These are phyloP conservation scores for Globia sparganii DNA, from an alignment of 2,888 invertebrate genomes.

Conservation along the genomic window DNA sequence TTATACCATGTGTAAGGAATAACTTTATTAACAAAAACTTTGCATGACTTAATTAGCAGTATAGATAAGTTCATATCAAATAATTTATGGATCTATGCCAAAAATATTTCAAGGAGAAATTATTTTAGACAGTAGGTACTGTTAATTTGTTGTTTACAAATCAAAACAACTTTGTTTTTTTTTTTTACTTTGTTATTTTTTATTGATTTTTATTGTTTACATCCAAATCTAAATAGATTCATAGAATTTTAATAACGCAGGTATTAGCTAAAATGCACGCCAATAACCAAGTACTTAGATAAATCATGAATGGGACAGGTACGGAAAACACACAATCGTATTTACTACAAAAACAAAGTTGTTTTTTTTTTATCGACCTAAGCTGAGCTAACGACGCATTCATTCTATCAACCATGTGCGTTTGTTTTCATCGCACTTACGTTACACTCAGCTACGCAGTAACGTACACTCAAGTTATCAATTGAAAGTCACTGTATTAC, in stretches of 20 bases:
- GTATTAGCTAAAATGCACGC: neutral
- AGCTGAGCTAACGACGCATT: slow-evolving; percentile 55
- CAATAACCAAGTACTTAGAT: slow-evolving; percentile 1
- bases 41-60: neutral
- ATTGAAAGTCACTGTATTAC: slow-evolving; percentile 83
- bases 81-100: neutral
- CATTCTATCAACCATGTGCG: slow-evolving; percentile 80
- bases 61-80: neutral
- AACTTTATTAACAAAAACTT: neutral
- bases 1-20: neutral
- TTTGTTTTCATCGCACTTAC: slow-evolving; percentile 80
- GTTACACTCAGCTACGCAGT: slow-evolving; percentile 76
- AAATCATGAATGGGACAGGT: neutral
- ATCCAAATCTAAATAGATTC: neutral
- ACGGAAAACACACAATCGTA: slow-evolving; percentile 11
- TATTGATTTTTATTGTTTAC: slow-evolving; percentile 34
- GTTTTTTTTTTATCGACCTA: slow-evolving; percentile 48
- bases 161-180: neutral
- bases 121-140: slow-evolving; percentile 3
- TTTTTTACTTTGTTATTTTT: neutral
- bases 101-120: slow-evolving; percentile 19
- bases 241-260: neutral
- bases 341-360: slow-evolving; percentile 47
- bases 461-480: slow-evolving; percentile 61
- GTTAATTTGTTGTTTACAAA: slow-evolving; percentile 36